phyloP scores from a whole-genome alignment of 2,888 invertebrate species.

The Euplagia quadripunctaria region DNA sequence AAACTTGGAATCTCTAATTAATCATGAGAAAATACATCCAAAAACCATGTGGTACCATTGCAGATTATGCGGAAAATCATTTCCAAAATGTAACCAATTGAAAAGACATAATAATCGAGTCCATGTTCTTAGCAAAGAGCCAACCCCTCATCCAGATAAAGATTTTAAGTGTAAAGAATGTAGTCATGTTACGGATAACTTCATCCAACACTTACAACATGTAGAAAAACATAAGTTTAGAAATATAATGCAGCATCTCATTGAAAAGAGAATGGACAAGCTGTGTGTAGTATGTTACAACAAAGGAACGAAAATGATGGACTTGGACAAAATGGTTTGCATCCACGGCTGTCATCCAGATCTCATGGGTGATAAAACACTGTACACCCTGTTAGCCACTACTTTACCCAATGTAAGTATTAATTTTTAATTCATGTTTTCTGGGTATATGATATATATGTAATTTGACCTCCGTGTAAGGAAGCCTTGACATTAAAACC shows the following conservation, averaged over 20 bases:
- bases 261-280: conserved; percentile 67
- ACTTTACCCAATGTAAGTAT: conserved; percentile 77
- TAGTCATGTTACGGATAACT: conserved; percentile 53
- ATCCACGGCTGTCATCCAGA: conserved; percentile 77
- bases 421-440: neutral
- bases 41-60: conserved; percentile 80
- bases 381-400: conserved; percentile 67
- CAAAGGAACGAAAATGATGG: conserved; percentile 58
- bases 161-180: conserved; percentile 71
- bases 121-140: conserved; percentile 43
- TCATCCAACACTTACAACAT: conserved; percentile 70
- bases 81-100: conserved; percentile 66
- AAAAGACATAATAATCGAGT: conserved; percentile 64
- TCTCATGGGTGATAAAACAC: conserved; percentile 66
- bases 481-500: no score
- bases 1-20: conserved; percentile 64
- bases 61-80: conserved; percentile 74
- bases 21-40: conserved; percentile 75
- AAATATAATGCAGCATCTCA: conserved; percentile 65
- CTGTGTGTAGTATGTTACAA: conserved; percentile 75
- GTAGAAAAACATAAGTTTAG: conserved; percentile 81
- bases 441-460: no score
- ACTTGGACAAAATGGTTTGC: conserved; percentile 65
- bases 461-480: no score
- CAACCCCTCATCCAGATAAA: conserved; percentile 18